Evolutionary conservation across 53 echinoderm and acorn worm genomes (phyloP).

Genomic region (Paracentrotus lividus): DNA sequence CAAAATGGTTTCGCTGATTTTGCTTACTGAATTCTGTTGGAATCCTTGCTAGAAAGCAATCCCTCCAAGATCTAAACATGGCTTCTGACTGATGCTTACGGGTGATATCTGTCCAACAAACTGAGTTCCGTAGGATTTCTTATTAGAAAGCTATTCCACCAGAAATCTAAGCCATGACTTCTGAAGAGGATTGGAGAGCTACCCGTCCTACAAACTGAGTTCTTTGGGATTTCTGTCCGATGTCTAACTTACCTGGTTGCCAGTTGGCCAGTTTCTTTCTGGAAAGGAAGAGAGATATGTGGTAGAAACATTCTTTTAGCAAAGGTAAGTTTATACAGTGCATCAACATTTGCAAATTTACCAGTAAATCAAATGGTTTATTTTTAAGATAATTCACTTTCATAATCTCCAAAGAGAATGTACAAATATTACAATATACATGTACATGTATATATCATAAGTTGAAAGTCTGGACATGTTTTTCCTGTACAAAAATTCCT

Average conservation of each 20-base stretch:
- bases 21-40: too few relatives aligned
- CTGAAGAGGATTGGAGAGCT: slow-evolving; percentile 42
- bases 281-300: not conserved
- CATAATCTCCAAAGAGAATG: not conserved
- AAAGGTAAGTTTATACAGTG: not conserved
- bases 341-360: not conserved
- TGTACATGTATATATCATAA: too few relatives aligned
- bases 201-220: slow-evolving; percentile 57
- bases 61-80: slow-evolving; percentile 61
- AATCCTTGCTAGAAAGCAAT: slow-evolving; percentile 61
- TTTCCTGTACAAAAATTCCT: not conserved
- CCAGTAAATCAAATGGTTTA: not conserved
- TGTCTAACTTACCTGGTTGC: not conserved
- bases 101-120: not conserved
- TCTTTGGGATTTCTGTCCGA: not conserved
- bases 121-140: not conserved
- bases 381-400: not conserved
- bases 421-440: not conserved
- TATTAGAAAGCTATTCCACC: slow-evolving; percentile 61
- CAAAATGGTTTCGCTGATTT: too few relatives aligned
- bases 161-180: slow-evolving; percentile 52
- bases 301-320: not conserved
- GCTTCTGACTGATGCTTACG: slow-evolving; percentile 33
- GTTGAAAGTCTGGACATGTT: not conserved
- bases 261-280: slow-evolving; percentile 44